These are phyloP conservation scores for Speoplatyrhinus poulsoni DNA, from an alignment of 2,113 vertebrate genomes.

Conservation along the genomic window DNA sequence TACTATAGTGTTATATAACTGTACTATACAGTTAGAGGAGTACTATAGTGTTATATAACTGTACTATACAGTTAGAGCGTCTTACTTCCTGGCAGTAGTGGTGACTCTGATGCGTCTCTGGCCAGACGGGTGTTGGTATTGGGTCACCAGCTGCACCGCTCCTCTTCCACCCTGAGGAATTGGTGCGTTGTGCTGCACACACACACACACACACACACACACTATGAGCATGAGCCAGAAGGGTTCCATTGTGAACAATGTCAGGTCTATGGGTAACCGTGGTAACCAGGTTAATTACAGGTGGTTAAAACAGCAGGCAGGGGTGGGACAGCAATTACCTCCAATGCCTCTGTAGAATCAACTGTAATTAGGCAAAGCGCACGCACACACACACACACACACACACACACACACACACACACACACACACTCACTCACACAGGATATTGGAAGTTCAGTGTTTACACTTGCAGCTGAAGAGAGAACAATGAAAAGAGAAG, in stretches of 20 bases:
- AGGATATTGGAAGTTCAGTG: background rate
- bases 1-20: no score
- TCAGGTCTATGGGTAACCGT: no score
- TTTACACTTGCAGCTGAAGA: no score
- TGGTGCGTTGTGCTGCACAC: slow-evolving; percentile 85
- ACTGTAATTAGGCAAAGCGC: background rate
- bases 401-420: background rate
- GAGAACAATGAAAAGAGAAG: background rate
- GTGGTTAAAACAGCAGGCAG: no score
- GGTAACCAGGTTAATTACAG: no score
- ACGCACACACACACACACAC: background rate
- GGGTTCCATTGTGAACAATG: no score
- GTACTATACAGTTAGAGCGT: background rate
- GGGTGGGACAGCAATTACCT: no score
- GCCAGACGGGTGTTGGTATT: slow-evolving; percentile 90
- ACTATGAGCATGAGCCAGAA: background rate
- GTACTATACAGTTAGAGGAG: background rate
- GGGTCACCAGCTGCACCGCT: slow-evolving; percentile 88
- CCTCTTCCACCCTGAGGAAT: slow-evolving; percentile 91
- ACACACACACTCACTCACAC: background rate
- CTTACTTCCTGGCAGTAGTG: slow-evolving; percentile 88
- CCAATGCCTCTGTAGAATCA: background rate
- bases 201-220: background rate
- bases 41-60: background rate
- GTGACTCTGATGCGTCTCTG: slow-evolving; percentile 88